phyloP scores from a whole-genome alignment of 2,113 vertebrate species.

The Clupea harengus region DNA sequence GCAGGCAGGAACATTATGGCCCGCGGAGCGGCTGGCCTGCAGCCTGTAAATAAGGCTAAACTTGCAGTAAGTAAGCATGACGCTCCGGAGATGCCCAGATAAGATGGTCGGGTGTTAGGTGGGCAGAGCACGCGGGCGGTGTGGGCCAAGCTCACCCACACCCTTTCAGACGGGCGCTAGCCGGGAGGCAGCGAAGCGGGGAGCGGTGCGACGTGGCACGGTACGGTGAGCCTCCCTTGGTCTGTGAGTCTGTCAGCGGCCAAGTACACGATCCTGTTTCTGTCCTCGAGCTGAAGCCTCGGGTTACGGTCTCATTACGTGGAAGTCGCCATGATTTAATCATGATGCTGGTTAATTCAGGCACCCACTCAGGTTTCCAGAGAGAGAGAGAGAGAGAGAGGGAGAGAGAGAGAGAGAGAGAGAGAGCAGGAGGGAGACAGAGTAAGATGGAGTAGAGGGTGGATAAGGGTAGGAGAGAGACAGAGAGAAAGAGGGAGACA shows the following conservation, averaged over 20 bases:
- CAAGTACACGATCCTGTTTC: conserved; percentile 43
- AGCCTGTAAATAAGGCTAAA: conserved; percentile 67
- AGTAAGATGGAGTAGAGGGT: not conserved
- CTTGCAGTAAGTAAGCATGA: conserved; percentile 70
- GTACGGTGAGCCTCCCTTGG: conserved; percentile 26
- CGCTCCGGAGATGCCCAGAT: conserved; percentile 62
- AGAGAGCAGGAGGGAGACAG: not conserved
- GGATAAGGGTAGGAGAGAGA: not conserved
- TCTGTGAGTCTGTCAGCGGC: conserved; percentile 55
- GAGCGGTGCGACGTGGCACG: not conserved
- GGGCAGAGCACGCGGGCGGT: not conserved
- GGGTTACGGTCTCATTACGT: conserved; percentile 79
- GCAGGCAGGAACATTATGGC: not conserved
- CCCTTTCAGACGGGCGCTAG: not conserved
- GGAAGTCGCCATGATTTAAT: conserved; percentile 92
- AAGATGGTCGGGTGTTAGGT: conserved; percentile 6
- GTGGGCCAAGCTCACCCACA: conserved; percentile 5
- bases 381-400: not conserved
- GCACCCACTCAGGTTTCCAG: conserved; percentile 79
- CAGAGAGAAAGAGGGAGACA: not conserved
- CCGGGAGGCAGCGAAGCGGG: not conserved
- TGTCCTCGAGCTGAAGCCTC: conserved; percentile 66
- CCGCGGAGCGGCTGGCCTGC: not conserved
- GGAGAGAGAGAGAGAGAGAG: not conserved
- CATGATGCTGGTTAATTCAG: conserved; percentile 87